Base-by-base conservation (phyloP, 1,140 invertebrate species). In the Cecropterus lyciades region DNA sequence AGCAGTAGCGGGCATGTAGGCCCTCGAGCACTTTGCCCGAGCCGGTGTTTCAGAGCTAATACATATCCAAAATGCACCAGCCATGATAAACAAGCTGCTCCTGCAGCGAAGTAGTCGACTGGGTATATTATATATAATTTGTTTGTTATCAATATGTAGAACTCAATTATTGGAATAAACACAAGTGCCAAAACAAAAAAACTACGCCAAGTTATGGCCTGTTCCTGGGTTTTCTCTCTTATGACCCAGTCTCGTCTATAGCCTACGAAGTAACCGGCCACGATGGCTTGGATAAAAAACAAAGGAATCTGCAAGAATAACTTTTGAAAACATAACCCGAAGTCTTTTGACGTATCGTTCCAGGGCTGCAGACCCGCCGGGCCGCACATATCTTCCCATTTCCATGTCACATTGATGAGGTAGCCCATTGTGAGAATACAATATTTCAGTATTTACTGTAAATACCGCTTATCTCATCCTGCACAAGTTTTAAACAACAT, bases 301-400 rank as follows among this genome's bases (percentile, higher is more conserved):
- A 95, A 82, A 17, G 97, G 96, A 63, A 96, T 93, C 83, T 96
- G 93, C 45, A 97, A 92, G 71, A 94, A 95, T 43, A 97, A 81
- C 80, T 96, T 94, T 85, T 97, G 96, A 82, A 98, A 98, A 84
- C 97, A 98, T 46, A 95, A 89, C 70, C 96, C 94, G 73, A 98
- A 93, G 86, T 97, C 96, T 75, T 95, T 94, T 6, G 93, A 93
- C n/a, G 91, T 80, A 13, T 93, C 85, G 80, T 95, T 94, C 92
- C 96, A 95, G 0, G 95, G 93, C 56, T 93, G 91, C 27, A 97
- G 88, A 9, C 94, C 95, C 15, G 92, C 92, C 13, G 94, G 92
- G 7, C 95, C 95, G 86, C 96, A 97, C 68, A 97, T 94, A 68
- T 95, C 93, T 43, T 94, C 94, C 96, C 96, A 97, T 72, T 95